Evolutionary conservation across 2,113 vertebrate genomes (phyloP).

Genomic region (Orientallactaga bullata): DNA sequence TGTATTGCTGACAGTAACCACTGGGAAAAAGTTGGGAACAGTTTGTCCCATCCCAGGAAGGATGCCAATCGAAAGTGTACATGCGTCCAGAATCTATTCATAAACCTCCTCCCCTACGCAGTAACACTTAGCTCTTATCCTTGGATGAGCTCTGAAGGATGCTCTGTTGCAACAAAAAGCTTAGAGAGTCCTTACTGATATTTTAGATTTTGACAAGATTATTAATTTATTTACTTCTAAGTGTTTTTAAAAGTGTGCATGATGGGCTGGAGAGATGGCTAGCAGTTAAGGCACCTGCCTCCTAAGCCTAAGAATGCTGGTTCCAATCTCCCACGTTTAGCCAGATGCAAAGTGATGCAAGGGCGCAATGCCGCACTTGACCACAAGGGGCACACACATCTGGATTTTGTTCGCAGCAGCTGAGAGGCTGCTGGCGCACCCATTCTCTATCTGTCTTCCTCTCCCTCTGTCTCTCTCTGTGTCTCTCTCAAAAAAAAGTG

Average conservation of each 20-base stretch:
- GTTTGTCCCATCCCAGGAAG: conserved; percentile 69
- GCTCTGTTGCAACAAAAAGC: conserved; percentile 52
- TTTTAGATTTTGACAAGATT: background rate
- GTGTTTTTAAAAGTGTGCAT: background rate
- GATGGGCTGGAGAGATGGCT: too few relatives aligned
- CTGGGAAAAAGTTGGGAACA: conserved; percentile 62
- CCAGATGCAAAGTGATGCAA: too few relatives aligned
- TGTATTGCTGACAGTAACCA: conserved; percentile 70
- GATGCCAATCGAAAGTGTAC: conserved; percentile 53
- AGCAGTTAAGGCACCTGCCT: too few relatives aligned
- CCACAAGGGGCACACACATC: too few relatives aligned
- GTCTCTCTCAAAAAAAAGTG: too few relatives aligned
- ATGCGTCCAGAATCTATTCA: conserved; percentile 54
- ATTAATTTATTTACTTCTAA: background rate
- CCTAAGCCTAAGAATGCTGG: too few relatives aligned
- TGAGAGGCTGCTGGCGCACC: too few relatives aligned
- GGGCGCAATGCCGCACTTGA: too few relatives aligned
- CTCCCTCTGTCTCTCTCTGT: too few relatives aligned
- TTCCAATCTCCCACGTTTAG: too few relatives aligned
- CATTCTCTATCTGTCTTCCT: too few relatives aligned
- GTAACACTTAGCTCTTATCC: conserved; percentile 53
- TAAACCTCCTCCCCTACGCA: background rate
- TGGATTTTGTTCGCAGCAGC: too few relatives aligned
- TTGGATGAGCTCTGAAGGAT: conserved; percentile 38
- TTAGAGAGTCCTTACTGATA: conserved; percentile 2